These are phyloP conservation scores for Ciconia boyciana DNA, from an alignment of 2,113 vertebrate species.

Conservation along the genomic window DNA sequence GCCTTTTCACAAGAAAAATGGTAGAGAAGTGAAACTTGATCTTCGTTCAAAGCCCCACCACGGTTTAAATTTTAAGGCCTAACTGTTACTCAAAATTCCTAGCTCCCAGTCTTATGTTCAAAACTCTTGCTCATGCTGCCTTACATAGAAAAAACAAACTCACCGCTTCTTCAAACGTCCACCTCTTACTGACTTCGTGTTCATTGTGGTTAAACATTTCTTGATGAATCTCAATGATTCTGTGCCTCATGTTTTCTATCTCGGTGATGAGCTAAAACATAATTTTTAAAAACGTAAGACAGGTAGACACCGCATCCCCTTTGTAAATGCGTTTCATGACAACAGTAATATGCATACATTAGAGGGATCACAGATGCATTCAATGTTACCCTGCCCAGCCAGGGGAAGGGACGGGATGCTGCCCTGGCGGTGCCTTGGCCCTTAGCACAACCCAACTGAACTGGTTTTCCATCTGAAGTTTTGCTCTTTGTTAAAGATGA, in stretches of 20 bases:
- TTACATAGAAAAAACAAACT: conserved; percentile 40
- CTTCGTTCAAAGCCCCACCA: not conserved
- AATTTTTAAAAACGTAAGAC: not conserved
- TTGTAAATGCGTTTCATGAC: no score
- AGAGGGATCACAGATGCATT: not conserved
- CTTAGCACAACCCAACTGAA: not conserved
- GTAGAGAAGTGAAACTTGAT: not conserved
- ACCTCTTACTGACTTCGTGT: conserved; percentile 98
- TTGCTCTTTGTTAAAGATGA: not conserved
- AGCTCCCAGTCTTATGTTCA: not conserved
- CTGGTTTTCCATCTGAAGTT: not conserved
- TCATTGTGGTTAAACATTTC: conserved; percentile 98
- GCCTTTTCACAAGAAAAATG: not conserved
- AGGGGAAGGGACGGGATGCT: not conserved
- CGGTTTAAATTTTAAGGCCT: accelerated
- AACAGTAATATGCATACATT: accelerated
- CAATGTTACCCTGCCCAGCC: not conserved
- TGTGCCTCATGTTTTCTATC: conserved; percentile 99
- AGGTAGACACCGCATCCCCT: accelerated
- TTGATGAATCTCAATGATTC: conserved; percentile 93
- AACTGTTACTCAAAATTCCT: not conserved
- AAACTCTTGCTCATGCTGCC: accelerated
- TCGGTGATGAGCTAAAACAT: conserved; percentile 88
- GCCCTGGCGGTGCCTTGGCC: not conserved
- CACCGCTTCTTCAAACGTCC: conserved; percentile 98